phyloP scores from a whole-genome alignment of 1,140 invertebrate species.

The Lordiphosa clarofinis region DNA sequence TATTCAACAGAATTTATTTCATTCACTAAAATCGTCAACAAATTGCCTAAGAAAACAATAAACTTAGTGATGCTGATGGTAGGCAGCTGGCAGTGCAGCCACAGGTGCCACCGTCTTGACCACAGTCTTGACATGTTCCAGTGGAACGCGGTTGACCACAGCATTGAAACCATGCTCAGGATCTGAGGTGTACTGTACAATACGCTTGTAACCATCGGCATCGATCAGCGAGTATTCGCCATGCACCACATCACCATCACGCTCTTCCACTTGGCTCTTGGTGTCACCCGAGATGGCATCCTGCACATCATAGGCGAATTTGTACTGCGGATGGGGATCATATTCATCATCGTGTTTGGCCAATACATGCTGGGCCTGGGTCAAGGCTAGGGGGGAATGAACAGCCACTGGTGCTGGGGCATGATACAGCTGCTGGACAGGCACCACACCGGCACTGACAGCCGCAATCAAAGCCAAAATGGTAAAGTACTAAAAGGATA shows the following conservation, averaged over 20 bases:
- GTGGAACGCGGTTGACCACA: conserved; percentile 78
- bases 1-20: conserved; percentile 61
- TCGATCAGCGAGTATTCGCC: conserved; percentile 75
- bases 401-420: conserved; percentile 54
- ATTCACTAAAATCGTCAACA: conserved; percentile 39
- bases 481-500: conserved; percentile 45
- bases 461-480: conserved; percentile 58
- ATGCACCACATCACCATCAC: conserved; percentile 82
- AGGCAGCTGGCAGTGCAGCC: conserved; percentile 43
- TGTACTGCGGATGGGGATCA: conserved; percentile 81
- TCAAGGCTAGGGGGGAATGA: conserved; percentile 47
- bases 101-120: conserved; percentile 62
- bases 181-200: conserved; percentile 79
- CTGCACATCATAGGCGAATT: conserved; percentile 80
- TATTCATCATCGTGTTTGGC: conserved; percentile 65
- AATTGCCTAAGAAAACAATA: conserved; percentile 5
- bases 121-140: conserved; percentile 61
- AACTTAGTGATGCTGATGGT: conserved; percentile 52
- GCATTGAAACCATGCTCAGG: conserved; percentile 79
- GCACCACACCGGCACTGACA: conserved; percentile 56
- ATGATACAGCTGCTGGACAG: conserved; percentile 58
- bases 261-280: conserved; percentile 82
- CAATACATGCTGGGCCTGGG: conserved; percentile 57
- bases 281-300: conserved; percentile 82
- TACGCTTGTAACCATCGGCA: conserved; percentile 70